Evolutionary conservation across 2,113 vertebrate species (phyloP), one percentile per base, ranked within the genome.

Genomic region (Chaetodon trifascialis): DNA sequence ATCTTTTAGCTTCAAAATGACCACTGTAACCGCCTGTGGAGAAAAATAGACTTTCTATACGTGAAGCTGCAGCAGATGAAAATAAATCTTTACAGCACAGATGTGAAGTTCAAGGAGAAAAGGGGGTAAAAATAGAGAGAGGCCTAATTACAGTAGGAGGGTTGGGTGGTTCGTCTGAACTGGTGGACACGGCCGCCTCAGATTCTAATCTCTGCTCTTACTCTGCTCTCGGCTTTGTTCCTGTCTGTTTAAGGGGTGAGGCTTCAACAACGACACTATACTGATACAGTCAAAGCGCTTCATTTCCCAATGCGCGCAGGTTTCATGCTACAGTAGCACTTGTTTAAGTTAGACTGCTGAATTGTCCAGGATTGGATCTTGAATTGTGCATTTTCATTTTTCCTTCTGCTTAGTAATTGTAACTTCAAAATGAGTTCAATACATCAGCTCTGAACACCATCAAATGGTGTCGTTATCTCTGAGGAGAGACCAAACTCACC

Each of bases 81-180:
- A 78, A 75, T 11, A 69, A 59, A 54, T 58, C 72, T 75, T 71
- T 51, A 68, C 65, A 44, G 75, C 63, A 38, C 90, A 89, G 76
- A 85, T 88, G 85, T 73, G 46, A 36, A 44, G 67, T 81, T 89
- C 36, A 79, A 83, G 73, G 67, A 74, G 30, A 59, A 58, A 46
- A 21, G 2, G 16, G n/a, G 65, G 56, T 80, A 73, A 80, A 84
- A 80, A 83, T 70, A 82, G 66, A 75, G 77, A 25, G 62, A 51
- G 60, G 59, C 77, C 42, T 80, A 73, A 83, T 88, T 88, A 85
- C 70, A 82, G 86, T 7, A 17, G 66, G 73, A 66, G 47, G 67
- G 40, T 69, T 51, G 25, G 71, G 84, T 72, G 85, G 69, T 81
- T 70, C 78, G 51, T 71, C 67, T 74, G 69, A 71, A 62, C 59